phyloP scores from a whole-genome alignment of 1,140 invertebrate genomes.

The Chelonus insularis region DNA sequence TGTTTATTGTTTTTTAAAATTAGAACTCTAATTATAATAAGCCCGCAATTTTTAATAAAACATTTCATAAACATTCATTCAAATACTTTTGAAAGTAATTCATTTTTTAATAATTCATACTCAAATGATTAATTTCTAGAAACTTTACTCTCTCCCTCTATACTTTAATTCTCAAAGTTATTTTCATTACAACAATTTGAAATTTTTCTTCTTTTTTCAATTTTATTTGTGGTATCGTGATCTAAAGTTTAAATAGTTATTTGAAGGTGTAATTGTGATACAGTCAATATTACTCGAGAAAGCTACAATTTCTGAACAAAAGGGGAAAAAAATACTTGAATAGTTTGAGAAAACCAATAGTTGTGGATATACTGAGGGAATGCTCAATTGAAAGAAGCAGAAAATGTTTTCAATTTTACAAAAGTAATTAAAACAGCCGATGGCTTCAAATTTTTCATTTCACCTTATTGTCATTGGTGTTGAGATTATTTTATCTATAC shows the following conservation, averaged over 20 bases:
- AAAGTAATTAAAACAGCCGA: slow-evolving; percentile 26
- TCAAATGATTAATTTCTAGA: neutral
- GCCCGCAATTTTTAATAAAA: too few species aligned
- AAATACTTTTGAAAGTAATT: too few species aligned
- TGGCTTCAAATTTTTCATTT: neutral
- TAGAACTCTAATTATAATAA: too few species aligned
- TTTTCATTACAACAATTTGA: neutral
- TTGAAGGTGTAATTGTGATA: neutral
- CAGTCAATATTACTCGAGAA: neutral
- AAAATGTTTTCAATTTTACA: slow-evolving; percentile 29
- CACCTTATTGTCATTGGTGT: too few species aligned
- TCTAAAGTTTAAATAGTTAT: neutral
- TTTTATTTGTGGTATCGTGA: neutral
- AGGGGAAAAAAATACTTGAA: neutral
- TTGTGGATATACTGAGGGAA: neutral
- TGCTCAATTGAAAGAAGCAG: slow-evolving; percentile 11
- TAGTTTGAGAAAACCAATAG: neutral
- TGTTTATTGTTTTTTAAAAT: too few species aligned
- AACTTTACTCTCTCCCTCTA: too few species aligned
- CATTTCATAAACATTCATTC: too few species aligned
- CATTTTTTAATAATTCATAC: too few species aligned
- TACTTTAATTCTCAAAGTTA: too few species aligned
- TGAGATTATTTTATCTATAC: too few species aligned
- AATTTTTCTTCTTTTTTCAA: neutral
- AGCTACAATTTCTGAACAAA: neutral